These are phyloP conservation scores for Temnothorax unifasciatus DNA, from an alignment of 2,888 invertebrate species.

Conservation along the genomic window DNA sequence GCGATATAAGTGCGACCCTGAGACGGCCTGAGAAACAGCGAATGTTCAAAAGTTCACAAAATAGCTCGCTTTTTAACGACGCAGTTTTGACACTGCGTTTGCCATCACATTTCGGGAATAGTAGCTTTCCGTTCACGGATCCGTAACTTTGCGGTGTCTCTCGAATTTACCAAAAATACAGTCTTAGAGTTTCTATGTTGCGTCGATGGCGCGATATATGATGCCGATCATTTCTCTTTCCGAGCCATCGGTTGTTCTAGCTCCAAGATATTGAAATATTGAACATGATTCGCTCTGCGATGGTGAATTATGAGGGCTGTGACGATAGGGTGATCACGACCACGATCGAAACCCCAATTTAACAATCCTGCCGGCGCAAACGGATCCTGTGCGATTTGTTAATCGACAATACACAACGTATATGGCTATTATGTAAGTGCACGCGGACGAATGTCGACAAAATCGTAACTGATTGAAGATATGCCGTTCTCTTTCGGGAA, in stretches of 20 bases:
- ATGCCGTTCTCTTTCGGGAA: neutral
- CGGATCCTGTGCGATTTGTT: constrained; percentile 13
- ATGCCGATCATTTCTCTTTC: neutral
- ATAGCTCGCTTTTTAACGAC: neutral
- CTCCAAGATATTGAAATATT: constrained; percentile 39
- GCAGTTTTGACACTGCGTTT: neutral
- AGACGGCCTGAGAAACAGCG: constrained; percentile 14
- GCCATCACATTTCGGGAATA: neutral
- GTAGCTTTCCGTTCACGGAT: neutral
- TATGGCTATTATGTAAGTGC: neutral
- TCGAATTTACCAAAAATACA: neutral
- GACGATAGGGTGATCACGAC: constrained; percentile 20
- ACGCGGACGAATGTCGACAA: neutral
- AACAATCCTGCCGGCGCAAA: neutral
- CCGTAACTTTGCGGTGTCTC: neutral
- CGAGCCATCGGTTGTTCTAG: constrained; percentile 17
- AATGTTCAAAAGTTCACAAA: neutral
- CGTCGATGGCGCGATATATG: neutral
- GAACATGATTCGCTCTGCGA: neutral
- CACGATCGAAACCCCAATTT: neutral
- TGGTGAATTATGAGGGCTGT: constrained; percentile 18
- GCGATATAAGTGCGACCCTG: neutral
- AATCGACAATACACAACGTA: neutral
- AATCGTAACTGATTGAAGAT: neutral
- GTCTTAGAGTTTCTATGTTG: neutral